These are phyloP conservation scores for Rhizomys pruinosus DNA, from an alignment of 2,113 vertebrate species.

Conservation along the genomic window DNA sequence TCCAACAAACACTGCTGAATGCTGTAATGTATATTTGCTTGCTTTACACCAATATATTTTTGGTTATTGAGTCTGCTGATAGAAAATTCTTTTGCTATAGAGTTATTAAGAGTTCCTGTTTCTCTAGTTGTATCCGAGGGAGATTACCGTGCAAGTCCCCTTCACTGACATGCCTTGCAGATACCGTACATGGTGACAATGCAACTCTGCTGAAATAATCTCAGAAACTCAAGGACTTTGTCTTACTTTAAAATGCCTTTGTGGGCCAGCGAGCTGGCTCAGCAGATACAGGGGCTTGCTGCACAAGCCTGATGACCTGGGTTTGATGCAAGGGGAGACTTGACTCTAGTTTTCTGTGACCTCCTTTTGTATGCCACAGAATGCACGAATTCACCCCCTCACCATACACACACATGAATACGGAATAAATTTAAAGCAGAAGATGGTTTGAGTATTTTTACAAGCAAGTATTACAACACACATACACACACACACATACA, in stretches of 20 bases:
- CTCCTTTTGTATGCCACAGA: background rate
- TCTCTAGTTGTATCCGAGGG: background rate
- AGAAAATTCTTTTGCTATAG: background rate
- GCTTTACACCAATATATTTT: background rate
- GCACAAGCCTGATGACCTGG: background rate
- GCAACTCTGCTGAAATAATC: background rate
- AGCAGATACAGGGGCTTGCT: background rate
- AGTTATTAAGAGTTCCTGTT: background rate
- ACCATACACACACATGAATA: background rate
- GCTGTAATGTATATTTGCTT: background rate
- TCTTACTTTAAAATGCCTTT: constrained; percentile 6
- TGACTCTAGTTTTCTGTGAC: background rate
- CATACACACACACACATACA: background rate
- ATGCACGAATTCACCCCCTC: background rate
- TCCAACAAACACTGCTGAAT: background rate
- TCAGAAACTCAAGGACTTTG: background rate
- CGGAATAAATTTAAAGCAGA: background rate
- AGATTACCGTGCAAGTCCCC: background rate
- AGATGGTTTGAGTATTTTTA: constrained; percentile 7
- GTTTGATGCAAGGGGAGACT: background rate
- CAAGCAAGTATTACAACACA: background rate
- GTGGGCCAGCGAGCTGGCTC: background rate
- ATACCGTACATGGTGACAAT: background rate
- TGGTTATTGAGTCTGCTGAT: background rate
- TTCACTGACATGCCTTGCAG: background rate